These are phyloP conservation scores for Tapirus terrestris DNA, from an alignment of 2,113 vertebrate genomes.

Conservation along the genomic window DNA sequence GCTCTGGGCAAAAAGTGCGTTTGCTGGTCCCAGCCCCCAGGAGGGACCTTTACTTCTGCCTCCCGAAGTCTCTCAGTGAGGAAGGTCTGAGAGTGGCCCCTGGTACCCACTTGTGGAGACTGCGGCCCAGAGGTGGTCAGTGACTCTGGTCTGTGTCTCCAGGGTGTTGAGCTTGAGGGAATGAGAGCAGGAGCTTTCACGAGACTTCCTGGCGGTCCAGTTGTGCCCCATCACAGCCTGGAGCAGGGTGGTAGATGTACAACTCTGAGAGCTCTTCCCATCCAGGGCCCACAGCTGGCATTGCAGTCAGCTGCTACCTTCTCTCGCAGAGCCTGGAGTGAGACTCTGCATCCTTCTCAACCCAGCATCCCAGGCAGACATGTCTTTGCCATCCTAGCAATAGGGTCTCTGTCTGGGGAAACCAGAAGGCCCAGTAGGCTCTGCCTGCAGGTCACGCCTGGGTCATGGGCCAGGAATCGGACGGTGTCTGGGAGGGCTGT, in stretches of 20 bases:
- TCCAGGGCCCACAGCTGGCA: fast-evolving
- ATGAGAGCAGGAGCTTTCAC: background rate
- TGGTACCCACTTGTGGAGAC: background rate
- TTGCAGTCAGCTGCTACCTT: fast-evolving
- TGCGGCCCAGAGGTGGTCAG: background rate
- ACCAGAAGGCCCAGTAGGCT: fast-evolving
- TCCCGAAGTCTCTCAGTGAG: background rate
- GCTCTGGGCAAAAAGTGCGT: slow-evolving; percentile 96
- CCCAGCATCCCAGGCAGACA: fast-evolving
- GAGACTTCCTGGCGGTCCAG: no score
- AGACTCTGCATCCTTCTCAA: fast-evolving
- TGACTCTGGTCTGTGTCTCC: background rate
- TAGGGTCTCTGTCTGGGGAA: background rate
- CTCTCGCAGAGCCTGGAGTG: background rate
- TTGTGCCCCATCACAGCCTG: no score
- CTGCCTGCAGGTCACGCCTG: background rate
- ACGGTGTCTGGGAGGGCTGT: background rate
- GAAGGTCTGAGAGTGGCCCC: background rate
- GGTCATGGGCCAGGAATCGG: background rate
- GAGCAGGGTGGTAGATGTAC: background rate
- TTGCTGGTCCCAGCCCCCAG: fast-evolving
- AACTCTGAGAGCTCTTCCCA: background rate
- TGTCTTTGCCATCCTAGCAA: background rate
- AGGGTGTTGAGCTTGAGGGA: background rate
- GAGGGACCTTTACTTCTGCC: background rate